A percentile compares a stretch with the other conserved stretches of the same genome.
These are phyloP conservation scores for Cyrtonyx montezumae DNA, from an alignment of 2,113 vertebrate genomes.

Conservation along the genomic window DNA sequence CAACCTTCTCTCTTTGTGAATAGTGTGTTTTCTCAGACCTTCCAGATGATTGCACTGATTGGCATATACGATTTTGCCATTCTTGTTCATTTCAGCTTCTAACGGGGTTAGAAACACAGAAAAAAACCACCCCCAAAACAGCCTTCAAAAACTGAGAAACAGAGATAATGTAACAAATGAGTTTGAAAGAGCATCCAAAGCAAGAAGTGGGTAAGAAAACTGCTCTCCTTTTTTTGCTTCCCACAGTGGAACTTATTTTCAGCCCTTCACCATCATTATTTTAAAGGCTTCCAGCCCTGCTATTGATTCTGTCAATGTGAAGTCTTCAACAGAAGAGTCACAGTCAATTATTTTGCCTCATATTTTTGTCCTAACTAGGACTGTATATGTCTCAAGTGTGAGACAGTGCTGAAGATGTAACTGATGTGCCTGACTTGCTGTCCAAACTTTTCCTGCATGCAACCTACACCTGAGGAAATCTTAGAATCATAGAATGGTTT, in stretches of 20 bases:
- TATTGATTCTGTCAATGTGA: neutral
- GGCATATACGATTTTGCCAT: neutral
- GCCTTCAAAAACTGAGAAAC: neutral
- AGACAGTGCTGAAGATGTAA: neutral
- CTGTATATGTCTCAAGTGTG: fast-evolving
- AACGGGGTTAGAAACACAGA: neutral
- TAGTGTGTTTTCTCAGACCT: neutral
- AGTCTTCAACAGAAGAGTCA: neutral
- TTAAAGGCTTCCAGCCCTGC: neutral
- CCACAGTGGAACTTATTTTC: neutral
- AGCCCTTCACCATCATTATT: neutral
- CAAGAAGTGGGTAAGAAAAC: neutral
- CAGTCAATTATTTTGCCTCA: neutral
- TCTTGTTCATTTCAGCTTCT: neutral
- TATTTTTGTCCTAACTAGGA: fast-evolving
- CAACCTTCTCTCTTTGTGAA: neutral
- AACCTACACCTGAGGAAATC: neutral
- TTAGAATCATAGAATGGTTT: too few relatives aligned
- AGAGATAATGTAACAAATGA: neutral
- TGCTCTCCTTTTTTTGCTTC: neutral
- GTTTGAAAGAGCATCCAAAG: neutral
- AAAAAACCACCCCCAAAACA: neutral
- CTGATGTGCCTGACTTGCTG: neutral
- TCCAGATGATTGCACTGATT: neutral
- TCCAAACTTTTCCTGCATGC: neutral